phyloP scores from a whole-genome alignment of 2,797 vertebrate genomes.

The Peromyscus attwateri region DNA sequence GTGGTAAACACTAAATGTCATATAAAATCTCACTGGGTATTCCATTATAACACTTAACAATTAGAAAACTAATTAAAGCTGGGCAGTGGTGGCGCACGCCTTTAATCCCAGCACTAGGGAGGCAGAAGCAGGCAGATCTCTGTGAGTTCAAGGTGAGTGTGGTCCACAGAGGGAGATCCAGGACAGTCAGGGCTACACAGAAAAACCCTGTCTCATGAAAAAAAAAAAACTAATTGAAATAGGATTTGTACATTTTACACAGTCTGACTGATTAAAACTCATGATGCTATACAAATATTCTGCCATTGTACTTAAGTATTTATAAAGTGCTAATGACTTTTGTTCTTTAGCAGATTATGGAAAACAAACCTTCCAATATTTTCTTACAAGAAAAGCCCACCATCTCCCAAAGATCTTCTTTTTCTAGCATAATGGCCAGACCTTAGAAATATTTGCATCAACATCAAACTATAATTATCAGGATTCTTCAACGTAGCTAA shows the following conservation, averaged over 20 bases:
- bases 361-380: not conserved
- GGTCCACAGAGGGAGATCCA: not conserved
- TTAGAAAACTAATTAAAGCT: not conserved
- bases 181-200: not conserved
- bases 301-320: not conserved
- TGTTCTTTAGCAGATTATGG: not conserved
- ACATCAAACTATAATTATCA: not conserved
- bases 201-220: not conserved
- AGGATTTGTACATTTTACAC: not conserved
- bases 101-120: not conserved
- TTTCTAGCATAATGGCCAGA: not conserved
- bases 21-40: not conserved
- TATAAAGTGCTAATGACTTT: constrained; percentile 10
- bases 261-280: constrained; percentile 24
- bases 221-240: constrained; percentile 2
- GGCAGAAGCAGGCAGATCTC: not conserved
- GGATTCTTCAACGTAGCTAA: constrained; percentile 22
- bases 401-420: not conserved
- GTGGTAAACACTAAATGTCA: not conserved
- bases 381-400: not conserved
- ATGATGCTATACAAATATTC: not conserved
- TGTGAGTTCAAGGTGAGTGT: not conserved
- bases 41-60: not conserved
- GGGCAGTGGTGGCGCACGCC: not conserved
- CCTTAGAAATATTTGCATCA: constrained; percentile 28